Evolutionary conservation across 2,888 invertebrate species (phyloP).

Genomic region (Pediacus dermestoides): DNA sequence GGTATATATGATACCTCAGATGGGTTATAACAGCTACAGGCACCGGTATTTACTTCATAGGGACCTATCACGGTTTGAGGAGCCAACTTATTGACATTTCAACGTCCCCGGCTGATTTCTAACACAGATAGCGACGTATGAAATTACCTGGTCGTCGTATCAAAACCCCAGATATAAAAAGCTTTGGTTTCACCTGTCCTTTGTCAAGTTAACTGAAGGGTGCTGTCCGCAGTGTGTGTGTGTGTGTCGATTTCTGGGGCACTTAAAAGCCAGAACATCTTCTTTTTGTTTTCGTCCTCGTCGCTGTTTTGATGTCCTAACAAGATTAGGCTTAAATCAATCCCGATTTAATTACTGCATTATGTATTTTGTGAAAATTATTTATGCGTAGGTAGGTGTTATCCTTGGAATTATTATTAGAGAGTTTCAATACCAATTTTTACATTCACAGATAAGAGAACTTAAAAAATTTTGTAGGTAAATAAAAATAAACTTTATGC

Average conservation of each 20-base stretch:
- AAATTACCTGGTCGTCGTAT: conserved; percentile 44
- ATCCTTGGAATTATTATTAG: too few species aligned
- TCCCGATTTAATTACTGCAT: too few species aligned
- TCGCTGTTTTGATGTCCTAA: too few species aligned
- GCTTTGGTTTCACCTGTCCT: conserved; percentile 49
- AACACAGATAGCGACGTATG: conserved; percentile 49
- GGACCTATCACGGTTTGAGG: conserved; percentile 15
- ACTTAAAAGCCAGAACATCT: conserved; percentile 18
- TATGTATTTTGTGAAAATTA: too few species aligned
- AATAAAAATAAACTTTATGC: too few species aligned
- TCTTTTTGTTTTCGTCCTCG: conserved; percentile 22
- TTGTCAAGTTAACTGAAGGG: conserved; percentile 36
- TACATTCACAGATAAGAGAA: too few species aligned
- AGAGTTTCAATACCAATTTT: too few species aligned
- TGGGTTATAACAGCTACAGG: too few species aligned
- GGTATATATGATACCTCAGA: too few species aligned
- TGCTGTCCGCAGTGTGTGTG: conserved; percentile 21
- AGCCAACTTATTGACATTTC: conserved; percentile 50
- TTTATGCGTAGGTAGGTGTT: too few species aligned
- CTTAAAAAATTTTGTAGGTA: too few species aligned
- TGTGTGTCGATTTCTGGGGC: conserved; percentile 29
- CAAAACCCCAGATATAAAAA: conserved; percentile 36
- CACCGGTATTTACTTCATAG: not conserved
- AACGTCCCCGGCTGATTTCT: conserved; percentile 47
- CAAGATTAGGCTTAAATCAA: too few species aligned